phyloP scores from a whole-genome alignment of 2,797 vertebrate species.

The Eulemur coronatus region DNA sequence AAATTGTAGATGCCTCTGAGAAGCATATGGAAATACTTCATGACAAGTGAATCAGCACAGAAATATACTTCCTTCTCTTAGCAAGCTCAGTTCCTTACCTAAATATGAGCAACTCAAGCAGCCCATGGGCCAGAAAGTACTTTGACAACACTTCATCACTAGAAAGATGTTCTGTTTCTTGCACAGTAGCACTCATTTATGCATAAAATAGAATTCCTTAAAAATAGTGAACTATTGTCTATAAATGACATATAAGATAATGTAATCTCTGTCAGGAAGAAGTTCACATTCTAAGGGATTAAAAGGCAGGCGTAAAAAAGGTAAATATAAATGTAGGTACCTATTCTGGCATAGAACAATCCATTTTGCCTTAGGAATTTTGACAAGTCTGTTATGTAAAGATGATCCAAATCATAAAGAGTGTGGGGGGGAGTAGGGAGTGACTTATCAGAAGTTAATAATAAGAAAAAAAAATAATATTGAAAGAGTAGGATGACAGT shows the following conservation, averaged over 20 bases:
- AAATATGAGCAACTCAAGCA: not conserved
- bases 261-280: not conserved
- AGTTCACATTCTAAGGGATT: not conserved
- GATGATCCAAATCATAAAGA: conserved; percentile 49
- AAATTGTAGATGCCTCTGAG: not conserved
- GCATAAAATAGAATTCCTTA: not conserved
- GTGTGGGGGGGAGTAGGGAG: not conserved
- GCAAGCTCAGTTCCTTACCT: not conserved
- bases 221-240: not conserved
- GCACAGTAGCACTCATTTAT: not conserved
- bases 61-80: not conserved
- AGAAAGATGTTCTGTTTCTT: not conserved
- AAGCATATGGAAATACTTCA: not conserved
- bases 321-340: not conserved
- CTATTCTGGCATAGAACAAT: not conserved
- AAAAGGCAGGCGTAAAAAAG: not conserved
- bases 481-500: conserved; percentile 56
- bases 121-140: not conserved
- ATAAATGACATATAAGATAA: not conserved
- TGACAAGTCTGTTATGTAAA: conserved; percentile 65
- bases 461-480: conserved; percentile 47
- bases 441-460: conserved; percentile 56
- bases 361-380: conserved; percentile 30
- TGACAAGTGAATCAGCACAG: not conserved
- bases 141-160: not conserved